Conservation (phyloP, 2,797 vertebrate genomes). For the Spatula versicolor region DNA sequence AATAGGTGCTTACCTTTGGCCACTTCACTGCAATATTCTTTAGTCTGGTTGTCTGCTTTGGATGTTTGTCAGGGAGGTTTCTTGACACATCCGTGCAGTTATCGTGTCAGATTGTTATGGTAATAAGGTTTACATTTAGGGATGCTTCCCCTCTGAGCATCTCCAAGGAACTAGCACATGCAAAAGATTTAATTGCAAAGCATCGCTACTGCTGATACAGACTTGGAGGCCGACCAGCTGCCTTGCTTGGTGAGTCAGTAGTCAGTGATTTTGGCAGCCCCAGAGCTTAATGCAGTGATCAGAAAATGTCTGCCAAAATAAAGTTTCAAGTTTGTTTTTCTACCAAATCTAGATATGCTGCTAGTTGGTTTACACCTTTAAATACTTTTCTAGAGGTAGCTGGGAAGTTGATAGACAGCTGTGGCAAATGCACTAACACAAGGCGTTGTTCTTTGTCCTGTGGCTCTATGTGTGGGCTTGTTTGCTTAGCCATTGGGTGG, state of each 20-base stretch:
- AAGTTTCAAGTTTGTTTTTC: constrained; percentile 28
- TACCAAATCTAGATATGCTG: neutral
- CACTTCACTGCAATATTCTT: neutral
- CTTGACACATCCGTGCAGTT: neutral
- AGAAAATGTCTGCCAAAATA: constrained; percentile 19
- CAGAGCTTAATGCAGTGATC: neutral
- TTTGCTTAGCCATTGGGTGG: neutral
- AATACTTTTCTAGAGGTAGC: neutral
- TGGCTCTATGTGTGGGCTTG: neutral
- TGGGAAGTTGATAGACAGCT: constrained; percentile 5
- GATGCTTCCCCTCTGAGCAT: neutral
- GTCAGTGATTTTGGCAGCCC: neutral
- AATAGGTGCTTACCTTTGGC: neutral
- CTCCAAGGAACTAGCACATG: neutral
- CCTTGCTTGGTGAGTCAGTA: constrained; percentile 35
- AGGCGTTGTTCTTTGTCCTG: neutral
- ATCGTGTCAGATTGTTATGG: neutral
- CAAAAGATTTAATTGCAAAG: neutral
- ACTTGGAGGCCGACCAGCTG: constrained; percentile 3
- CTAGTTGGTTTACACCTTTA: constrained; percentile 1
- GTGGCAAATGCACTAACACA: neutral
- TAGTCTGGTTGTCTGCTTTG: neutral
- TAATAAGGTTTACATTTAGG: neutral
- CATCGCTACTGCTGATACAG: neutral
- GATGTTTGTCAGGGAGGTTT: neutral